These are phyloP conservation scores for Falco berigora DNA, from an alignment of 2,797 vertebrate genomes.

Conservation along the genomic window DNA sequence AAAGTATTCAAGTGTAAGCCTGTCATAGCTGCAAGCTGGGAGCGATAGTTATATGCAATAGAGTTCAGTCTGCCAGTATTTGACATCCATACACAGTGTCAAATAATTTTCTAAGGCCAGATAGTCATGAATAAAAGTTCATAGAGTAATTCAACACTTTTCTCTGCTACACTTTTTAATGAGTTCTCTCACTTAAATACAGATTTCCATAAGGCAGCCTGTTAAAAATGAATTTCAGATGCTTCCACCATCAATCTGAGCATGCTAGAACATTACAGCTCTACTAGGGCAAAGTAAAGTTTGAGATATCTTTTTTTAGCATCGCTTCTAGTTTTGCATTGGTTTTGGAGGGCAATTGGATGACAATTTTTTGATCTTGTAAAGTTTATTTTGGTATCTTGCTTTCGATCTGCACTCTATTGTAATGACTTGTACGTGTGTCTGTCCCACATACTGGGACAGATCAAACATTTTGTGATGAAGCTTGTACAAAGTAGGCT, in stretches of 20 bases:
- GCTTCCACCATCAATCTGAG: background rate
- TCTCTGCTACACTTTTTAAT: constrained; percentile 9
- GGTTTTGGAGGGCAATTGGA: background rate
- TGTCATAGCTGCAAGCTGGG: background rate
- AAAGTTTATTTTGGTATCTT: background rate
- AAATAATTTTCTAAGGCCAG: constrained; percentile 44
- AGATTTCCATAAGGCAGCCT: background rate
- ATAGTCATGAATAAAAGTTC: constrained; percentile 25
- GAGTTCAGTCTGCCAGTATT: constrained; percentile 22
- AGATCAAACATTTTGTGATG: background rate
- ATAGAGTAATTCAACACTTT: constrained; percentile 6
- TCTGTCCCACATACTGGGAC: background rate
- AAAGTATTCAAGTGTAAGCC: background rate
- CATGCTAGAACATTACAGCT: background rate
- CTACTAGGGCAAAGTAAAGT: background rate
- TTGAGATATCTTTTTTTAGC: background rate
- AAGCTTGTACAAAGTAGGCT: background rate
- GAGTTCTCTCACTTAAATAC: constrained; percentile 16
- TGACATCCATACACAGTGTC: constrained; percentile 6
- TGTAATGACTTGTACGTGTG: fast-evolving
- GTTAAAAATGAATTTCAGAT: constrained; percentile 19
- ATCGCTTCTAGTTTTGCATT: background rate
- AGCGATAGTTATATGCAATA: background rate
- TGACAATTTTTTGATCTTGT: background rate
- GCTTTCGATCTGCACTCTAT: background rate